These are phyloP conservation scores for Manacus vitellinus DNA, from an alignment of 2,113 vertebrate genomes.

Conservation along the genomic window DNA sequence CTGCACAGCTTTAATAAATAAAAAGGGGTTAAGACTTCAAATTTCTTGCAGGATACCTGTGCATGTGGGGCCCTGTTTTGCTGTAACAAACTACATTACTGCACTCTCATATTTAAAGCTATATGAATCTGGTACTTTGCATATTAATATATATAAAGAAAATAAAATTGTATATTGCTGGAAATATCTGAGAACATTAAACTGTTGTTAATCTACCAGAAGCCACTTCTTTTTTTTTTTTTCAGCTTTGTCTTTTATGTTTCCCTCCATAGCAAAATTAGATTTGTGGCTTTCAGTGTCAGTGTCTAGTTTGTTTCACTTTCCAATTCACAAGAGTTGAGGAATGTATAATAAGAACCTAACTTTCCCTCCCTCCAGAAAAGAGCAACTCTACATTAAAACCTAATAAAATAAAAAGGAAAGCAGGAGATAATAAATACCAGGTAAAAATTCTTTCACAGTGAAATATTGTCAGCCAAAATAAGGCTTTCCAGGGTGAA, in stretches of 20 bases:
- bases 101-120: background rate
- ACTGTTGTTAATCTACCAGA: background rate
- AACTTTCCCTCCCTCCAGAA: background rate
- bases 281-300: conserved; percentile 1
- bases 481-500: background rate
- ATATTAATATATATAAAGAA: background rate
- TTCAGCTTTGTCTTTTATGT: background rate
- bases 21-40: conserved; percentile 49
- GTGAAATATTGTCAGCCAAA: background rate
- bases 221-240: background rate
- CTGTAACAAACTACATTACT: background rate
- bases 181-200: background rate
- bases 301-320: conserved; percentile 26
- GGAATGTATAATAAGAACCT: background rate
- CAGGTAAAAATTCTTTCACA: background rate
- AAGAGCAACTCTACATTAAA: background rate
- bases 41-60: conserved; percentile 12
- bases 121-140: background rate
- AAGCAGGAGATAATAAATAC: background rate
- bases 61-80: conserved; percentile 19
- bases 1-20: conserved; percentile 58
- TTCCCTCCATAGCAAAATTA: conserved; percentile 12
- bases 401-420: background rate
- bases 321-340: conserved; percentile 4
- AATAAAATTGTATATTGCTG: background rate